A percentile compares a stretch with the other conserved stretches of the same genome.
These are phyloP conservation scores for Agrypnus murinus DNA, from an alignment of 2,888 invertebrate species.

Conservation along the genomic window DNA sequence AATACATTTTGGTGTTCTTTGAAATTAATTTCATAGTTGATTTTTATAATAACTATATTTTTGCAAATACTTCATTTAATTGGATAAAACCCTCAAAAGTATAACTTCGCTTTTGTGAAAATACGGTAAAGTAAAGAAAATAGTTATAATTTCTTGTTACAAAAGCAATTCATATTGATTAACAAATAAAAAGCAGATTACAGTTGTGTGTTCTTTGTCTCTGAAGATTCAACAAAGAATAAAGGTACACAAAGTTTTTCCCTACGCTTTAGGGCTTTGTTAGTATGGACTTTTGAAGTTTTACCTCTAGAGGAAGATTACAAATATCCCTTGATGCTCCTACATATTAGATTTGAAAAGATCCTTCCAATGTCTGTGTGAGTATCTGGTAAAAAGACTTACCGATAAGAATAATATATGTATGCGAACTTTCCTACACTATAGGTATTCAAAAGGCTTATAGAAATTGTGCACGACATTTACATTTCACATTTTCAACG, in stretches of 20 bases:
- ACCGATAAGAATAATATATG: background rate
- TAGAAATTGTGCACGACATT: background rate
- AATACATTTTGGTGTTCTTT: too few species aligned
- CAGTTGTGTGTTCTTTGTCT: slow-evolving; percentile 8
- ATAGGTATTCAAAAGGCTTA: background rate
- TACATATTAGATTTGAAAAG: slow-evolving; percentile 9
- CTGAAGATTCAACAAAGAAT: slow-evolving; percentile 1
- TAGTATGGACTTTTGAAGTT: slow-evolving; percentile 8
- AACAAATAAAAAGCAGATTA: background rate
- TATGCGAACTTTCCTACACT: background rate
- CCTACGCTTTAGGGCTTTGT: slow-evolving; percentile 1
- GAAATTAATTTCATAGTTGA: too few species aligned
- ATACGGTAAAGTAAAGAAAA: too few species aligned
- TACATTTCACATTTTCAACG: background rate
- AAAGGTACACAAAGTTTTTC: background rate
- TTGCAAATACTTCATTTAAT: too few species aligned
- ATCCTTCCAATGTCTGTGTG: background rate
- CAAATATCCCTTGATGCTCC: background rate
- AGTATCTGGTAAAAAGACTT: background rate
- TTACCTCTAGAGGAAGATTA: slow-evolving; percentile 12
- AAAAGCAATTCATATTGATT: background rate
- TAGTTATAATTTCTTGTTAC: background rate
- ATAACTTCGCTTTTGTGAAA: too few species aligned
- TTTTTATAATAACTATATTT: too few species aligned
- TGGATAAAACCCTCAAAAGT: too few species aligned